Evolutionary conservation across 2,797 vertebrate species (phyloP), one percentile per base, ranked within the genome.

Genomic region (Falco peregrinus): DNA sequence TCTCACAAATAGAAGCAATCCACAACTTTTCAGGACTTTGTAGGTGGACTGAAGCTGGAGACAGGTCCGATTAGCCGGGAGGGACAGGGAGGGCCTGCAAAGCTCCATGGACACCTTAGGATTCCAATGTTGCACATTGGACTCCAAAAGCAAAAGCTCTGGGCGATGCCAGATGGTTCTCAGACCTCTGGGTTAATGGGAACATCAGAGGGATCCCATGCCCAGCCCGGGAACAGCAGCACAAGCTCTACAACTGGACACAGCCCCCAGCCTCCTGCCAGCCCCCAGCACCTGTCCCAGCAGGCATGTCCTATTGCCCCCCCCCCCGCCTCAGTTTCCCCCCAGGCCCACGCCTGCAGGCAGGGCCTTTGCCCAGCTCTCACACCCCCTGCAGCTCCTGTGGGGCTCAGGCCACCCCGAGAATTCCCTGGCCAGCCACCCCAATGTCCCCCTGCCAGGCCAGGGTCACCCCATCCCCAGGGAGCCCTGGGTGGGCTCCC

Each of bases 231-330:
- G 28, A 85, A 54, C 0, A 1, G 54, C 61, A 5, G 41, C 33
- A 50, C 0, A 6, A 75, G 45, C 16, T 5, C 2, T 31, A 26
- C 4, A 2, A n/a, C 18, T 2, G 16, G 13, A 29, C 0, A 4
- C 33, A 41, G 54, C 3, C 45, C 54, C 56, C 39, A 2, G 43
- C 3, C 28, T 22, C 25, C 63, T 5, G 5, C n/a, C 75, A 64
- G 20, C 15, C 31, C 54, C 16, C 21, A 11, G 18, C 12, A 14
- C 16, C 14, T 1, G 15, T 9, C n/a, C 43, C 10, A 1, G 5
- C 4, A 19, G 22, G 31, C 35, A 45, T 3, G 2, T 21, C 29
- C 60, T 71, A 13, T 3, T 9, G 4, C 16, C 73, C 35, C 21
- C 35, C 21, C 45, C 21, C 26, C 20, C 39, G 43, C 78, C 85